Base-by-base conservation (phyloP, 30 jellyfish, hydroid and myxozoan species). In the Haliclystus octoradiatus region DNA sequence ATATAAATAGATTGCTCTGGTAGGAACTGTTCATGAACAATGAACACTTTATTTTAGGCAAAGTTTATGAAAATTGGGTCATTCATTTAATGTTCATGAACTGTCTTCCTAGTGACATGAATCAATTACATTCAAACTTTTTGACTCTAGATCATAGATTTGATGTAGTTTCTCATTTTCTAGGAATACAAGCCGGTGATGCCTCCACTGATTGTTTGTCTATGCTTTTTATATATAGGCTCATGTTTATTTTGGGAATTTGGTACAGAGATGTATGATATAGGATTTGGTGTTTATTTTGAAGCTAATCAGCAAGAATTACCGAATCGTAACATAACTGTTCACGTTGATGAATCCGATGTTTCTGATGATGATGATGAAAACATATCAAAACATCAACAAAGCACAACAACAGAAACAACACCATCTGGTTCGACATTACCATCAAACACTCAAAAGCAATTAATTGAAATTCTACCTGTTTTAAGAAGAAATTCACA, bases 201-300 rank as follows among this genome's bases (percentile, higher is more conserved):
- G n/a, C n/a, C n/a, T n/a, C n/a, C n/a, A n/a, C n/a, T n/a, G n/a
- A n/a, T n/a, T n/a, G n/a, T n/a, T n/a, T n/a, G n/a, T n/a, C n/a
- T 40, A 40, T 40, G 57, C 19, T 3, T 73, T 62, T 40, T 1
- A 19, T 33, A 25, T 1, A 9, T 28, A 88, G 97, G 97, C 1
- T 88, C 97, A 2, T 88, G 97, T 50, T 61, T 88, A 57, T 88
- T 88, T 69, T 88, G 97, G 97, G 97, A 88, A 40, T 88, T 88
- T 72, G 97, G 94, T 23, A 78, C 97, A 2, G 97, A 88, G 71
- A 26, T 80, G 0, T 88, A 88, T 49, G 97, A 88, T 63, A 72
- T 88, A 35, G 97, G 97, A 22, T 88, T 88, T 52, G 97, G 97
- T 7, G 94, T 88, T 24, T 88, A 61, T 72, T 88, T 88, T 51